These are phyloP conservation scores for Spisula subtruncata DNA, from an alignment of 2,888 invertebrate species.

Conservation along the genomic window DNA sequence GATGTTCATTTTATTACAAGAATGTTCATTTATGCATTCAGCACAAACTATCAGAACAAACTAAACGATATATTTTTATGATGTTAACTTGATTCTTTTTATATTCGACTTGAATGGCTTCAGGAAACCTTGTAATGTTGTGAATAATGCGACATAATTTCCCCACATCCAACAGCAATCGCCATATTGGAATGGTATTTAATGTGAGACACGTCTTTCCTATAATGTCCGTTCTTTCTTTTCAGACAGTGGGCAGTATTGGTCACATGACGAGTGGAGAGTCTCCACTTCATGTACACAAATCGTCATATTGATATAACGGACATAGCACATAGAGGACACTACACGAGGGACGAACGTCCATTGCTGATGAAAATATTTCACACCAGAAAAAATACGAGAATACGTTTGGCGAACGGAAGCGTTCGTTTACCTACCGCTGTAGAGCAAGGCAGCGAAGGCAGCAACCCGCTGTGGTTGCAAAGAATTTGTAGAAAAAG, in stretches of 20 bases:
- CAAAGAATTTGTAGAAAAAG: conserved; percentile 28
- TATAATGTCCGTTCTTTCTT: conserved; percentile 57
- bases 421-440: not conserved
- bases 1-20: not conserved
- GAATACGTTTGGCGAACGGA: not conserved
- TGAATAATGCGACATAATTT: not conserved
- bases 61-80: not conserved
- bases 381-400: not conserved
- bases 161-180: conserved; percentile 20
- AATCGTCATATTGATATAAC: conserved; percentile 39
- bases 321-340: conserved; percentile 38
- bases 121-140: not conserved
- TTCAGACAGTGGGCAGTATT: conserved; percentile 55
- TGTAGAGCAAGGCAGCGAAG: too few relatives aligned
- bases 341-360: not conserved
- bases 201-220: conserved; percentile 13
- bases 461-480: conserved; percentile 11
- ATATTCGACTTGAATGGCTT: not conserved
- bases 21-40: not conserved
- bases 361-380: not conserved
- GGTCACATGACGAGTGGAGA: conserved; percentile 52
- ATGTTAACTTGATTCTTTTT: too few relatives aligned
- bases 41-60: not conserved
- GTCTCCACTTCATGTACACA: conserved; percentile 44
- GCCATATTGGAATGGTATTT: conserved; percentile 58